Base-by-base conservation (phyloP, 2,113 vertebrate genomes). In the Lycaon pictus region DNA sequence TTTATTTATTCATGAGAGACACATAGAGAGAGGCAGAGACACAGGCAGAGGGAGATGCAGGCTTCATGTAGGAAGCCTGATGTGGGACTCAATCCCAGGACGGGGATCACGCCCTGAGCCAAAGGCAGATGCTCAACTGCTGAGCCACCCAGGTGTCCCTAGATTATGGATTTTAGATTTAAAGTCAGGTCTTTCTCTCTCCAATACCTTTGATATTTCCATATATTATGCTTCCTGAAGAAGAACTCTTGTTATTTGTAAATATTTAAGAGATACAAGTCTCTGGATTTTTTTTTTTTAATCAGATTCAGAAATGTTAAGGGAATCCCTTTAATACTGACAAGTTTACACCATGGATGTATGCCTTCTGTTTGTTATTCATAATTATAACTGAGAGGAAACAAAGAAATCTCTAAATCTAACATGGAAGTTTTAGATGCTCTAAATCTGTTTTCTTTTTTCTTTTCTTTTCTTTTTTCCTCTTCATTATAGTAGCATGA, bases 351-450 rank as follows among this genome's bases (percentile, higher is more conserved):
- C 43, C 43, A 27, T 27, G 25, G 69, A 35, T 69, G 2, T 10
- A 43, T 48, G 3, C 2, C 27, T 85, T 76, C 67, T 29, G 1
- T 85, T 67, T 84, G 4, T 35, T 60, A 92, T 7, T 58, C 3
- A 32, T 71, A 86, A 82, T 60, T 94, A 55, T 48, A 85, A 94
- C 32, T 90, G 80, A 81, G 67, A 86, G 55, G 7, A 88, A 63
- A 88, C 25, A 81, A 90, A 27, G 29, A 58, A 35, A 69, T 48
- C 13, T 89, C 48, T n/a, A 5, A 79, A 63, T 58, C 11, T n/a
- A 37, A 85, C 74, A 58, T 58, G 37, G 12, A 80, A 80, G 4
- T 81, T 81, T 29, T 22, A 56, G 35, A 37, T 82, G 5, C 11
- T 29, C 43, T 62, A 58, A 17, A 74, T 67, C 27, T 85, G 35